phyloP scores from a whole-genome alignment of 2,797 vertebrate genomes.

The Acestrorhynchus altus region DNA sequence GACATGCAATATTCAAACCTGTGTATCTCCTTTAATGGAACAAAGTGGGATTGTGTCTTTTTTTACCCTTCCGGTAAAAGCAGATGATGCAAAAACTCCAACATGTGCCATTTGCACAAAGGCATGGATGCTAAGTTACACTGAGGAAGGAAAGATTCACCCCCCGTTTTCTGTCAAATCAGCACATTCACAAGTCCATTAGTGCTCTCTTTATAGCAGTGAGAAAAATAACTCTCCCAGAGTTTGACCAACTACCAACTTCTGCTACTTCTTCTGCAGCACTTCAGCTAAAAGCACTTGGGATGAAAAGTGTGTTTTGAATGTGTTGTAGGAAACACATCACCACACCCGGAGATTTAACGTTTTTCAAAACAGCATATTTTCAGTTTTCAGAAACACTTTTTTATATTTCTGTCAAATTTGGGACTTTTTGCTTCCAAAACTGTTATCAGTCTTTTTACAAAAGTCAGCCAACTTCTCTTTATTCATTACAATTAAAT shows the following conservation, averaged over 20 bases:
- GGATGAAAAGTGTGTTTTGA: no score
- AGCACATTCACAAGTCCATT: conserved; percentile 59
- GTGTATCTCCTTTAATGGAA: conserved; percentile 62
- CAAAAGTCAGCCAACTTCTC: no score
- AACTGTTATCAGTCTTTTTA: no score
- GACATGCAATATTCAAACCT: conserved; percentile 61
- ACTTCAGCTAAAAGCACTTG: neutral
- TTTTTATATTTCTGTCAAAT: no score
- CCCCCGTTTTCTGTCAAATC: conserved; percentile 40
- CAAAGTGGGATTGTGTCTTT: conserved; percentile 55
- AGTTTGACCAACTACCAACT: neutral
- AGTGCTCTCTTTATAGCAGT: conserved; percentile 3
- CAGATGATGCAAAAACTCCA: conserved; percentile 33
- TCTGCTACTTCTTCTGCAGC: neutral
- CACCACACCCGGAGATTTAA: no score
- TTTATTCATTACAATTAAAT: no score
- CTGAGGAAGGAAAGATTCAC: conserved; percentile 10
- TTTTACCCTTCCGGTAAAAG: conserved; percentile 48
- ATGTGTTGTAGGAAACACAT: neutral
- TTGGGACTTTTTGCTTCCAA: no score
- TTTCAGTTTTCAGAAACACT: no score
- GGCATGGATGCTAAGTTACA: neutral
- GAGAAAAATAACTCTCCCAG: neutral
- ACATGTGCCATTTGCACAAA: conserved; percentile 36
- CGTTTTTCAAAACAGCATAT: no score